These are phyloP conservation scores for Zygothrica quintamaculata DNA, from an alignment of 2,888 invertebrate species.

Conservation along the genomic window DNA sequence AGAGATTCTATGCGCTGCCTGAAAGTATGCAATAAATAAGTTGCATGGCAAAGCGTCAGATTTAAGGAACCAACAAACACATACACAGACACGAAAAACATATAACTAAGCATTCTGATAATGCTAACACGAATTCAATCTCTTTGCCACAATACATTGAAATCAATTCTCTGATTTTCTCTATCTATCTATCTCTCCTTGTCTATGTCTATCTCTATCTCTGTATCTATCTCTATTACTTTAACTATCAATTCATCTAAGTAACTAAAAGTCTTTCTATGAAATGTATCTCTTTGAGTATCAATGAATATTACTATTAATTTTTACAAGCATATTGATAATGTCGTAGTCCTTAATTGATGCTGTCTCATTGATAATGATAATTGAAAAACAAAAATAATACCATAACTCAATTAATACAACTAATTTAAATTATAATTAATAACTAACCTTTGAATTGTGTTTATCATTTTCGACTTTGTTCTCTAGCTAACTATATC, in stretches of 20 bases:
- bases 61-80: slow-evolving; percentile 8
- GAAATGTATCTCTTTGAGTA: slow-evolving; percentile 12
- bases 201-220: slow-evolving; percentile 11
- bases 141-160: slow-evolving; percentile 12
- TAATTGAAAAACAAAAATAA: slow-evolving; percentile 23
- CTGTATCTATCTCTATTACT: slow-evolving; percentile 20
- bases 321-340: slow-evolving; percentile 57
- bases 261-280: slow-evolving; percentile 18
- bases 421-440: slow-evolving; percentile 14
- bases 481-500: slow-evolving; percentile 50
- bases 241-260: slow-evolving; percentile 15
- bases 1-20: neutral
- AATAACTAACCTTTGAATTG: slow-evolving; percentile 50
- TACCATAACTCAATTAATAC: slow-evolving; percentile 22
- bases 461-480: slow-evolving; percentile 62
- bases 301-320: slow-evolving; percentile 21
- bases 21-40: slow-evolving; percentile 3
- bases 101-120: too few species aligned
- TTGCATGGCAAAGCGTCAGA: slow-evolving; percentile 23
- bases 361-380: slow-evolving; percentile 47
- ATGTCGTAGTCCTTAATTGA: slow-evolving; percentile 64
- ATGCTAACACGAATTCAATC: neutral
- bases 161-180: slow-evolving; percentile 24
- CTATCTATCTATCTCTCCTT: slow-evolving; percentile 8
- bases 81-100: slow-evolving; percentile 13